Percentiles rank a stretch among this genome's conserved stretches.
These are phyloP conservation scores for Stomatorhinus walkeri DNA, from an alignment of 2,797 vertebrate species.

Conservation along the genomic window DNA sequence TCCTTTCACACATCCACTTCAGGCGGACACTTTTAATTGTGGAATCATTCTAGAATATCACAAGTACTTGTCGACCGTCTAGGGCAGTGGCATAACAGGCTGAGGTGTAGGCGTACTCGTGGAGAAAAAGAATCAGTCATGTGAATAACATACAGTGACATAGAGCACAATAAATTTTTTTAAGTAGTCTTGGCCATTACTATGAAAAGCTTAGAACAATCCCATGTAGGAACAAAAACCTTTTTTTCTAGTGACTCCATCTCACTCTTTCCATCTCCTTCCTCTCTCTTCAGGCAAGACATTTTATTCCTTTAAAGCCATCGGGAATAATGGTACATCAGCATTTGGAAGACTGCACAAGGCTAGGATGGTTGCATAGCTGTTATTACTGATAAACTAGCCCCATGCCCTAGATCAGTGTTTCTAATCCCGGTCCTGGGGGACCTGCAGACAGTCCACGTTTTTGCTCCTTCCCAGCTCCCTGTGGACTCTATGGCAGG, in stretches of 20 bases:
- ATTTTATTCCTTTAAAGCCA: background rate
- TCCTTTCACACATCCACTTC: background rate
- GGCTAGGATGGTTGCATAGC: background rate
- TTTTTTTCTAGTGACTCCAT: background rate
- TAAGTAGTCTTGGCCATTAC: background rate
- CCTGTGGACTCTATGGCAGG: background rate
- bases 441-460: background rate
- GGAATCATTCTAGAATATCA: background rate
- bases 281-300: background rate
- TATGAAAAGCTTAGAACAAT: background rate
- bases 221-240: background rate
- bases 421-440: background rate
- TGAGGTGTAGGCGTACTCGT: background rate
- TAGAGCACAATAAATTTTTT: background rate
- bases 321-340: background rate
- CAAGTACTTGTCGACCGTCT: background rate
- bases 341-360: background rate
- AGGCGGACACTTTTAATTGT: background rate
- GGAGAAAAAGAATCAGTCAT: background rate
- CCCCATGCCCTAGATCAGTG: background rate
- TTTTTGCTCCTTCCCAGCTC: background rate
- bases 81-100: background rate
- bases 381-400: background rate
- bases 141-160: slow-evolving; percentile 8
- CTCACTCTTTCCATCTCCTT: background rate